phyloP scores from a whole-genome alignment of 2,113 vertebrate species.

The Tringa solitaria region DNA sequence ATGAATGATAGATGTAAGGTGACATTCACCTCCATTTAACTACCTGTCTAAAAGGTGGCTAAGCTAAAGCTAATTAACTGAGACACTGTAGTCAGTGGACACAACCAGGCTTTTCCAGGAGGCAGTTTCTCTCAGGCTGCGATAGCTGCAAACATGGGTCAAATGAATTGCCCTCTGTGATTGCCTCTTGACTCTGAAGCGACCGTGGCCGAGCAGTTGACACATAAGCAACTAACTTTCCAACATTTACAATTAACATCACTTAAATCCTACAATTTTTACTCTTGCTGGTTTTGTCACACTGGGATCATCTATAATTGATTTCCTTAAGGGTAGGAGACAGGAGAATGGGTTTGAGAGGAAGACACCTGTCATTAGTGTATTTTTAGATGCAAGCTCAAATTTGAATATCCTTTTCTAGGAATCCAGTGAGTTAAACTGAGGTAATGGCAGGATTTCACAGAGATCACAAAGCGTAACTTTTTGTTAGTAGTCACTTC shows the following conservation, averaged over 20 bases:
- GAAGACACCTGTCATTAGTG: neutral
- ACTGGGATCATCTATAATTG: neutral
- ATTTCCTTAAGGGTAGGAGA: neutral
- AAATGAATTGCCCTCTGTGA: neutral
- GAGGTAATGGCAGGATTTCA: neutral
- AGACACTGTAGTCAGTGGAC: neutral
- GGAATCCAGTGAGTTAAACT: neutral
- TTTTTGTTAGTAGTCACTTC: neutral
- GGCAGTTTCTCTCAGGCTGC: neutral
- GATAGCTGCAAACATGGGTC: neutral
- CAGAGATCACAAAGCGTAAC: neutral
- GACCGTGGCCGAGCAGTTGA: neutral
- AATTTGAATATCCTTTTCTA: neutral
- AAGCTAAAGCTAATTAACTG: neutral
- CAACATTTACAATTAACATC: neutral
- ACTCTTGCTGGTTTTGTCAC: neutral
- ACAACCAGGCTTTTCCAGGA: neutral
- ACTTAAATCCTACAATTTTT: neutral
- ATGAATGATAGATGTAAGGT: neutral
- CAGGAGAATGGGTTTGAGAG: neutral
- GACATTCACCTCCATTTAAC: neutral
- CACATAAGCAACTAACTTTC: neutral
- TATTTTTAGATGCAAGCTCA: neutral
- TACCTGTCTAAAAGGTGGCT: neutral
- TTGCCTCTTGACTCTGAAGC: neutral